Evolutionary conservation across 2,888 invertebrate species (phyloP).

Genomic region (Tetragnatha montana): DNA sequence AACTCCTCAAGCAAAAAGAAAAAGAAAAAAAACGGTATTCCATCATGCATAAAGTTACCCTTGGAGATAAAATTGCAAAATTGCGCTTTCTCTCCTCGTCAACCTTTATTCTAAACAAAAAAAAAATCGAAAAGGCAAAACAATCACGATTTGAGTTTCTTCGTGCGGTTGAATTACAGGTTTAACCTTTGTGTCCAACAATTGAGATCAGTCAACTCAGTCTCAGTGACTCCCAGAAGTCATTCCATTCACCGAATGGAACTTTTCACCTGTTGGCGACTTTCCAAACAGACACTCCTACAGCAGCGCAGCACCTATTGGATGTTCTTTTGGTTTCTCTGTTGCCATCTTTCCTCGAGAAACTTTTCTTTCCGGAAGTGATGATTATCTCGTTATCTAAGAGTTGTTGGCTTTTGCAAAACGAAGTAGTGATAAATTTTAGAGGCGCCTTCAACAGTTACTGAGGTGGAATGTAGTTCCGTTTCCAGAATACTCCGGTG

Average conservation of each 20-base stretch:
- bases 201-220: neutral
- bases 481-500: neutral
- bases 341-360: neutral
- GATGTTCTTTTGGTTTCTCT: neutral
- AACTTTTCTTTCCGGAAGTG: neutral
- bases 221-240: neutral
- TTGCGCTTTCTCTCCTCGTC: neutral
- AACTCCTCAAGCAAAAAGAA: neutral
- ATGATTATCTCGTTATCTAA: neutral
- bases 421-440: neutral
- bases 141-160: too few relatives aligned
- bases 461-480: neutral
- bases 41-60: neutral
- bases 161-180: too few relatives aligned
- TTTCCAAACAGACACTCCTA: slow-evolving; percentile 17
- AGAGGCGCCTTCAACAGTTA: neutral
- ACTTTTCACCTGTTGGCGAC: slow-evolving; percentile 46
- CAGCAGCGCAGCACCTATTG: slow-evolving; percentile 2
- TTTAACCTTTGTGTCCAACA: neutral
- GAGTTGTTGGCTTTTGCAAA: neutral
- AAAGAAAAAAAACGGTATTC: neutral
- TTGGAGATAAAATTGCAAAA: neutral
- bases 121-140: too few relatives aligned
- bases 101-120: neutral
- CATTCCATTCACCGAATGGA: slow-evolving; percentile 12